A percentile compares a stretch with the other conserved stretches of the same genome.
These are phyloP conservation scores for Nomada ruficornis DNA, from an alignment of 2,888 invertebrate species.

Conservation along the genomic window DNA sequence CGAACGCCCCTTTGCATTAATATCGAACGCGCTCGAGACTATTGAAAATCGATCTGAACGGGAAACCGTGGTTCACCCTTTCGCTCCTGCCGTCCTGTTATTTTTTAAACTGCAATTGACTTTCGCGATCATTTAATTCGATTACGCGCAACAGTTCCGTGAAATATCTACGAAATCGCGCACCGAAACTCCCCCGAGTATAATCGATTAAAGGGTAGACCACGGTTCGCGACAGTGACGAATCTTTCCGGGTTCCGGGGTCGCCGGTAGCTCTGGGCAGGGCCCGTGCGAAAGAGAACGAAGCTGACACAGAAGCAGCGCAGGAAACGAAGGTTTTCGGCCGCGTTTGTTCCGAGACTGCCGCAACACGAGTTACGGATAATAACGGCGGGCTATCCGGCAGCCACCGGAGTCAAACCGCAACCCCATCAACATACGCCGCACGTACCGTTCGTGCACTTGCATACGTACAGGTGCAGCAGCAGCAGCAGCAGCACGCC, in stretches of 20 bases:
- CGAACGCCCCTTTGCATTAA: slow-evolving; percentile 28
- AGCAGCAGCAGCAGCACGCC: slow-evolving; percentile 17
- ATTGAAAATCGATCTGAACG: slow-evolving; percentile 39
- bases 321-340: slow-evolving; percentile 70
- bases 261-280: background rate
- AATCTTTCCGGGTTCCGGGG: slow-evolving; percentile 36
- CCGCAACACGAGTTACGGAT: slow-evolving; percentile 79
- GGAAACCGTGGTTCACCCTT: background rate
- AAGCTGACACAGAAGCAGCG: slow-evolving; percentile 15
- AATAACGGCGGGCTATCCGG: slow-evolving; percentile 78
- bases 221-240: slow-evolving; percentile 40
- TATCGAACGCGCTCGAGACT: slow-evolving; percentile 30
- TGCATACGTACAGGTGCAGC: slow-evolving; percentile 64
- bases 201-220: slow-evolving; percentile 22
- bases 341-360: slow-evolving; percentile 76
- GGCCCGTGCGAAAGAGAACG: slow-evolving; percentile 28
- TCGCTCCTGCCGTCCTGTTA: background rate
- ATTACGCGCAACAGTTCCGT: too few species aligned
- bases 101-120: too few species aligned
- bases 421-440: slow-evolving; percentile 78
- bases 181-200: background rate
- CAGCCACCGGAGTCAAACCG: slow-evolving; percentile 77
- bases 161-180: too few species aligned
- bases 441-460: slow-evolving; percentile 75
- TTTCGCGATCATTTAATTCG: too few species aligned